Percentiles rank a stretch among this genome's conserved stretches.
Conservation (phyloP, 2,113 vertebrate species). For the Ceratotherium simum region DNA sequence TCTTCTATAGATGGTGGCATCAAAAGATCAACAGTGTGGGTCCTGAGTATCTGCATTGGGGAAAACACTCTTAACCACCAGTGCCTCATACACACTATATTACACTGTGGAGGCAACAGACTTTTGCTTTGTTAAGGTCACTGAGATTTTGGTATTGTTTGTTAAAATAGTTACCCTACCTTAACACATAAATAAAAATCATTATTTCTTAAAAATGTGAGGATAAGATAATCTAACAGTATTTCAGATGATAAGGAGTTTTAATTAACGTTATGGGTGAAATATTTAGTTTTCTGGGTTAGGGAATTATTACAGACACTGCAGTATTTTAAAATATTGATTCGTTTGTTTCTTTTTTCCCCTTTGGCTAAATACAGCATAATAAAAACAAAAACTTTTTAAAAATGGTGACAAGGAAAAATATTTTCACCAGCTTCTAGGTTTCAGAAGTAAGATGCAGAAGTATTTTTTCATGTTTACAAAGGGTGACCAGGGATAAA, state of each 20-base stretch:
- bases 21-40: background rate
- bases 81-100: fast-evolving
- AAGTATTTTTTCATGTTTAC: slow-evolving; percentile 35
- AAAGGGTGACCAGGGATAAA: background rate
- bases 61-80: background rate
- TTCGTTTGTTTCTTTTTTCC: background rate
- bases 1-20: background rate
- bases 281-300: background rate
- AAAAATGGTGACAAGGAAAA: background rate
- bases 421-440: background rate
- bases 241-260: background rate
- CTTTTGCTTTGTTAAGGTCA: background rate
- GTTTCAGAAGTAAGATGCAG: background rate
- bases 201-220: background rate
- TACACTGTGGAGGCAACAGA: background rate
- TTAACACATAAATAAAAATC: background rate
- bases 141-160: background rate
- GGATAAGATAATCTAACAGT: background rate
- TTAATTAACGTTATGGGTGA: background rate
- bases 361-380: background rate
- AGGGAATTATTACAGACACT: background rate
- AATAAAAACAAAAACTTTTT: background rate
- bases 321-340: slow-evolving; percentile 21
- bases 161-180: background rate
- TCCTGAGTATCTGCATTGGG: background rate